Evolutionary conservation across 2,113 vertebrate genomes (phyloP), one percentile per base, ranked within the genome.

Genomic region (Sinocyclocheilus anshuiensis): DNA sequence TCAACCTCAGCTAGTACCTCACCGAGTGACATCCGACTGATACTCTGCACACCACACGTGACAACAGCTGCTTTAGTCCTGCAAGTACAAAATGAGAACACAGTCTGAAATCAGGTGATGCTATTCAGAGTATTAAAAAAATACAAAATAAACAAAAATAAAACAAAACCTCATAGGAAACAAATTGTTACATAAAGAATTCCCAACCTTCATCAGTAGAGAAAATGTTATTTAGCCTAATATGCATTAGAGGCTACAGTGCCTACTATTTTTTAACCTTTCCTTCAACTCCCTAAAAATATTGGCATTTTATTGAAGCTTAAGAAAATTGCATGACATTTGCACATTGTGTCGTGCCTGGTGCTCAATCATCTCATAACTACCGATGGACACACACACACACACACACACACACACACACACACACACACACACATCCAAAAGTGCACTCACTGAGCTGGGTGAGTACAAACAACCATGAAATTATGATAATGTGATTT

Each of bases 1-100:
- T 95, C 84, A 94, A 95, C 94, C 94, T 93, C 92, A 89, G 86
- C 92, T 94, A 93, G 92, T 94, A 93, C 94, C 94, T 95, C 92
- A 90, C 93, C 91, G 93, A 93, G 88, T 92, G 90, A 91, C 92
- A 93, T 91, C 93, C 92, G 86, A 86, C 92, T 91, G 90, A 89
- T 93, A 92, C 92, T 83, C 59, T 67, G 89, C 90, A 93, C 92
- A 91, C 92, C 90, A 93, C 89, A 87, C 88, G 11, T 81, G 59
- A 81, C 59, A 81, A 63, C 39, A 65, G 15, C 77, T 61, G 77
- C 36, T 80, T 8, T 61, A 80, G 22, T 80, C 78, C 55, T 63
- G 57, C 55, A 63, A 65, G n/a, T 42, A 26, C 57, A 45, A 63
- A 61, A 42, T 1, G 13, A 63, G 57, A 80, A 80, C 42, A 42